Evolutionary conservation across 2,113 vertebrate species (phyloP).

Genomic region (Podocnemis expansa): DNA sequence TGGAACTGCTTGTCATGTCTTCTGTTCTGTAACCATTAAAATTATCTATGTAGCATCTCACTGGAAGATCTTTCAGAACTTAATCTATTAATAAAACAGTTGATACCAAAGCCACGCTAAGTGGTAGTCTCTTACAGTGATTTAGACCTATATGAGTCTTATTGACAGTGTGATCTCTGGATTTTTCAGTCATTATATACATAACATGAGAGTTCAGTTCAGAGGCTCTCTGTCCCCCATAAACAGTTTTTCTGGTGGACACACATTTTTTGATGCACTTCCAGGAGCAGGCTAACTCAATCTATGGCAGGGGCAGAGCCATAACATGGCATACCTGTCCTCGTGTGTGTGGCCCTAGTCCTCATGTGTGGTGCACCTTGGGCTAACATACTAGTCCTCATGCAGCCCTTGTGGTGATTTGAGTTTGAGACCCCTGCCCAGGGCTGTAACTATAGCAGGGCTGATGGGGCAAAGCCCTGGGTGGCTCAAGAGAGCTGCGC

Average conservation of each 20-base stretch:
- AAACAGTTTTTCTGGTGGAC: background rate
- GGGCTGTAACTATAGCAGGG: no score
- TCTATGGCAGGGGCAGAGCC: no score
- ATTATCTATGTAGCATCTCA: conserved; percentile 2
- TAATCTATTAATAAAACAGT: conserved; percentile 38
- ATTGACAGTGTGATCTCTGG: background rate
- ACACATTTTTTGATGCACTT: background rate
- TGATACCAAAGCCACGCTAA: conserved; percentile 1
- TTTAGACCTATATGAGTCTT: background rate
- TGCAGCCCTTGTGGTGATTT: no score
- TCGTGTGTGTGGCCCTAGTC: no score
- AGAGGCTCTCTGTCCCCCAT: background rate
- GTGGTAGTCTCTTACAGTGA: background rate
- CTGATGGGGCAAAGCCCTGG: no score
- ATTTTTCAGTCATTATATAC: no score
- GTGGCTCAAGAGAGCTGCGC: no score
- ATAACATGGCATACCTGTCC: no score
- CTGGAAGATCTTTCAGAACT: background rate
- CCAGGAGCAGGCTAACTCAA: background rate
- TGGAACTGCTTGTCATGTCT: background rate
- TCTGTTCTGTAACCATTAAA: conserved; percentile 6
- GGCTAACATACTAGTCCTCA: no score
- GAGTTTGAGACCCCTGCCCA: no score
- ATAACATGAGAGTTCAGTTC: background rate
- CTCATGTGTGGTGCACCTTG: no score